Percentiles rank a stretch among this genome's conserved stretches.
Conservation (phyloP, 2,797 vertebrate genomes). For the Morus bassanus region DNA sequence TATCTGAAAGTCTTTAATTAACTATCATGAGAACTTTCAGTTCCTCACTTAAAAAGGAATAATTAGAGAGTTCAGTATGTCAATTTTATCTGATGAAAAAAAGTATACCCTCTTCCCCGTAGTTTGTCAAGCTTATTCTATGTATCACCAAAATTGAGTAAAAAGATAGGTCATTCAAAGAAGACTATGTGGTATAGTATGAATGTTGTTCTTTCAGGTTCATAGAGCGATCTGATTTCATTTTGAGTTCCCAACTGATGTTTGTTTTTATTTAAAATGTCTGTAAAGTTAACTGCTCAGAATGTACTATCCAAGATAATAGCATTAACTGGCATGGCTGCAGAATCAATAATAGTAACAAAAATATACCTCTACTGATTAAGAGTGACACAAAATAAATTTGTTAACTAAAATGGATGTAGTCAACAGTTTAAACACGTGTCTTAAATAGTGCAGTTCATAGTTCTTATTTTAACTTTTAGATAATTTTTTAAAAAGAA, state of each 20-base stretch:
- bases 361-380: constrained; percentile 71
- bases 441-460: constrained; percentile 29
- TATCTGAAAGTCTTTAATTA: background rate
- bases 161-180: constrained; percentile 45
- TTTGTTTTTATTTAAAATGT: constrained; percentile 78
- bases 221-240: constrained; percentile 69
- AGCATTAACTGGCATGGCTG: constrained; percentile 72
- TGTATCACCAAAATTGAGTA: background rate
- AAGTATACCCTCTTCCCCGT: background rate
- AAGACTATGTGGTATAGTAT: background rate
- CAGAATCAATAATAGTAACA: constrained; percentile 74
- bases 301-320: constrained; percentile 67
- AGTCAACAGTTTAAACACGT: constrained; percentile 49
- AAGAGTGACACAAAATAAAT: constrained; percentile 73
- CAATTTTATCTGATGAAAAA: background rate
- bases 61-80: background rate
- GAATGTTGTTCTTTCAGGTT: constrained; percentile 52
- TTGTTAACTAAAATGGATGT: constrained; percentile 68
- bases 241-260: constrained; percentile 68
- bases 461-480: constrained; percentile 42
- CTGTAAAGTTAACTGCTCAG: constrained; percentile 65
- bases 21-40: background rate
- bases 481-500: constrained; percentile 23
- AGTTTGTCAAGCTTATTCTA: background rate
- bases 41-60: constrained; percentile 17